phyloP scores from a whole-genome alignment of 2,113 vertebrate species.

The Tupaia chinensis region DNA sequence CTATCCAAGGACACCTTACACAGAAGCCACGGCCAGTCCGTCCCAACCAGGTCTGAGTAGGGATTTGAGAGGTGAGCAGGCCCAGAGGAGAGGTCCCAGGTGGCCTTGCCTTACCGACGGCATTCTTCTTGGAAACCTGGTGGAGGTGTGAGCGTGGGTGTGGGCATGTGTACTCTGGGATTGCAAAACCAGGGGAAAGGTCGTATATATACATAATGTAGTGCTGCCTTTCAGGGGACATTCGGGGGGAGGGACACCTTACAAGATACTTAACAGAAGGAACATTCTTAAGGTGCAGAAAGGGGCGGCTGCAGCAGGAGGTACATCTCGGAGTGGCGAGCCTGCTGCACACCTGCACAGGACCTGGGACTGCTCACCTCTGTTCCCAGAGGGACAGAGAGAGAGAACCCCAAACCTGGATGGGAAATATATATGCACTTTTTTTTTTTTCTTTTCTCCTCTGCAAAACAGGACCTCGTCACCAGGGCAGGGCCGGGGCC shows the following conservation, averaged over 20 bases:
- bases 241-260: neutral
- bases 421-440: neutral
- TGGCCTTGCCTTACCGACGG: neutral
- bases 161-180: neutral
- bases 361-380: neutral
- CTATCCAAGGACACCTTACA: neutral
- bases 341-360: neutral
- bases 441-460: neutral
- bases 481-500: neutral
- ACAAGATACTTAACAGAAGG: conserved; percentile 31
- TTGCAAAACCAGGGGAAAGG: conserved; percentile 61
- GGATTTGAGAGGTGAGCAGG: neutral
- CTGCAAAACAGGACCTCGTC: neutral
- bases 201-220: neutral
- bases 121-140: conserved; percentile 62
- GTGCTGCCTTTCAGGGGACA: neutral
- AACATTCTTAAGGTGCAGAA: conserved; percentile 45
- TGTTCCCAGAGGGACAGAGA: neutral
- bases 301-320: neutral
- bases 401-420: neutral
- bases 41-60: neutral
- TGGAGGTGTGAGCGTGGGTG: conserved; percentile 41
- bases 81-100: neutral
- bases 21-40: neutral
- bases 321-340: neutral